phyloP scores from a whole-genome alignment of 2,797 vertebrate genomes.

The Menidia menidia region DNA sequence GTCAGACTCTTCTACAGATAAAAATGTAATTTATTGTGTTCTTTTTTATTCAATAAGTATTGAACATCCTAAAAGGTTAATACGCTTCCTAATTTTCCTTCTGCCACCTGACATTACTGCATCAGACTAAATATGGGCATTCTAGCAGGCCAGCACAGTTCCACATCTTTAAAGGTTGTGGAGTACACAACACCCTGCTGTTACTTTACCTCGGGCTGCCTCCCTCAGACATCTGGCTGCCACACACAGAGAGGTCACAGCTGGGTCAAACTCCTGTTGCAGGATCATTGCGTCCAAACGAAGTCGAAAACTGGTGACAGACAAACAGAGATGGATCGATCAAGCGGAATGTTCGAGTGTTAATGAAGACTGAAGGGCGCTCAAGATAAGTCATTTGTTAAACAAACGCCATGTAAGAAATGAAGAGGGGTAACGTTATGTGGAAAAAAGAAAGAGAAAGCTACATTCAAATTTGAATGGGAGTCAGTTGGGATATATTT shows the following conservation, averaged over 20 bases:
- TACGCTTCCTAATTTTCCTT: slow-evolving; percentile 20
- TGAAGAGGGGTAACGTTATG: not conserved
- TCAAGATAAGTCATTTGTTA: slow-evolving; percentile 57
- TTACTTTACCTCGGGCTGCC: slow-evolving; percentile 85
- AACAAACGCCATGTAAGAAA: slow-evolving; percentile 47
- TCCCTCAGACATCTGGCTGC: slow-evolving; percentile 87
- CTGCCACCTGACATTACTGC: slow-evolving; percentile 15
- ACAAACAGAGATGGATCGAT: slow-evolving; percentile 37
- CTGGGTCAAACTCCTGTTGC: slow-evolving; percentile 88
- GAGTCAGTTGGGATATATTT: not conserved
- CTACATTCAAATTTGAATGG: no score
- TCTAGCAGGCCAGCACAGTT: slow-evolving; percentile 24
- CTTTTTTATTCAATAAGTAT: slow-evolving; percentile 1
- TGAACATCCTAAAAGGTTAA: slow-evolving; percentile 24
- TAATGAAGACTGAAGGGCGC: slow-evolving; percentile 45
- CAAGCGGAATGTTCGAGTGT: slow-evolving; percentile 36
- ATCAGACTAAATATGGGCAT: slow-evolving; percentile 30
- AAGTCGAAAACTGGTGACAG: slow-evolving; percentile 81
- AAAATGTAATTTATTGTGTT: slow-evolving; percentile 3
- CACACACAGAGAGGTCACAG: slow-evolving; percentile 86
- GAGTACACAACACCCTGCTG: slow-evolving; percentile 65
- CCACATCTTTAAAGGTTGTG: slow-evolving; percentile 36
- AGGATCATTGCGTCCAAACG: slow-evolving; percentile 87
- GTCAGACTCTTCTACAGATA: slow-evolving; percentile 32
- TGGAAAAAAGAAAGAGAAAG: not conserved